Evolutionary conservation across 2,888 invertebrate genomes (phyloP).

Genomic region (Miltochrista miniata): DNA sequence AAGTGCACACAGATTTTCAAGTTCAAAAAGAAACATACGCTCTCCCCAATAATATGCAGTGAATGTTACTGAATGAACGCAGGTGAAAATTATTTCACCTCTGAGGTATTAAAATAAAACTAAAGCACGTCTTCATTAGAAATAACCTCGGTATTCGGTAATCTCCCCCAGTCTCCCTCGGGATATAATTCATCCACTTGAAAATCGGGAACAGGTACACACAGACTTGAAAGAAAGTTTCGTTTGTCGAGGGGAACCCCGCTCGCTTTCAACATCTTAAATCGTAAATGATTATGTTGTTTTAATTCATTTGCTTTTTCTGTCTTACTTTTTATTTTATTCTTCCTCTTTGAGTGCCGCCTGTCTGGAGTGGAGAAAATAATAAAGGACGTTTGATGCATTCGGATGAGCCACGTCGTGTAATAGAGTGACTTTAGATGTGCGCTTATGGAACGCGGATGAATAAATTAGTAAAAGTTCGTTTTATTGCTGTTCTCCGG

Average conservation of each 20-base stretch:
- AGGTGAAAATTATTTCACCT: constrained; percentile 73
- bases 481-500: constrained; percentile 45
- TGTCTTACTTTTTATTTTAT: constrained; percentile 69
- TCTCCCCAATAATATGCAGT: constrained; percentile 10
- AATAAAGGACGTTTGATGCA: constrained; percentile 53
- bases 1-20: constrained; percentile 27
- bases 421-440: constrained; percentile 35
- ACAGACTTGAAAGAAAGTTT: constrained; percentile 81
- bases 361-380: constrained; percentile 73
- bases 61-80: constrained; percentile 31
- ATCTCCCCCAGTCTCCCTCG: constrained; percentile 72
- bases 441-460: constrained; percentile 47
- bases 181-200: constrained; percentile 82
- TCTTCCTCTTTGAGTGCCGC: constrained; percentile 74
- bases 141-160: constrained; percentile 62
- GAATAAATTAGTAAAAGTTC: constrained; percentile 54
- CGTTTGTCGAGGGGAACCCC: constrained; percentile 74
- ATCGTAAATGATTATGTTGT: constrained; percentile 82
- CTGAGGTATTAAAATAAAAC: constrained; percentile 68
- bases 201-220: constrained; percentile 79
- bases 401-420: constrained; percentile 40
- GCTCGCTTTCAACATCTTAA: constrained; percentile 71
- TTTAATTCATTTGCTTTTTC: constrained; percentile 81
- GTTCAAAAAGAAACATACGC: constrained; percentile 9
- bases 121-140: constrained; percentile 75